Percentiles rank a stretch among this genome's conserved stretches.
Evolutionary conservation across 1,140 invertebrate genomes (phyloP).

Genomic region (Babylonia areolata): DNA sequence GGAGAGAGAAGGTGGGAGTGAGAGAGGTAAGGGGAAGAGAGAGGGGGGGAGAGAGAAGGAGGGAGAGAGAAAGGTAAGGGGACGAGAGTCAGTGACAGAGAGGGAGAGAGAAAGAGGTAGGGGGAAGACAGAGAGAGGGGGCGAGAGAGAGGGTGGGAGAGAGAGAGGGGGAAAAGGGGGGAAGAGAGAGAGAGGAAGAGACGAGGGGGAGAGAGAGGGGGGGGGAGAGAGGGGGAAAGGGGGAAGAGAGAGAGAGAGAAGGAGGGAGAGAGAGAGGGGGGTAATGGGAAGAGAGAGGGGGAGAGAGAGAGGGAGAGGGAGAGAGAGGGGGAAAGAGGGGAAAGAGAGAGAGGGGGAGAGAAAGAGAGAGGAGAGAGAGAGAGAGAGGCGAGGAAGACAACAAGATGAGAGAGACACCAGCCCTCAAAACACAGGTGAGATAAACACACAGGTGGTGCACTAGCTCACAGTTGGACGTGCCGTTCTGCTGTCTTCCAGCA

Average conservation of each 20-base stretch:
- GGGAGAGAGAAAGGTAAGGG: not conserved
- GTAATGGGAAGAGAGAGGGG: not conserved
- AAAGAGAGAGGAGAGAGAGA: not conserved
- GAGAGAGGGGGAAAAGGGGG: not conserved
- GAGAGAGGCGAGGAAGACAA: not conserved
- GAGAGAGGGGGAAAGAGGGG: not conserved
- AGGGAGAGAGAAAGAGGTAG: not conserved
- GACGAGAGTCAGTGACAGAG: conserved; percentile 17
- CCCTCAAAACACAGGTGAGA: too few species aligned
- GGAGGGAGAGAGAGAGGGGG: conserved; percentile 20
- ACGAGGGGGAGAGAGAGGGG: not conserved
- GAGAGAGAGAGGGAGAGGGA: not conserved
- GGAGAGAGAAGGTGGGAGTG: not conserved
- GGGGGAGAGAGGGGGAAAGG: not conserved
- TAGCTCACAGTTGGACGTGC: too few species aligned
- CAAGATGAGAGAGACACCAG: too few species aligned
- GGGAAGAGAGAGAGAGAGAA: not conserved
- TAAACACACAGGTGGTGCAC: too few species aligned
- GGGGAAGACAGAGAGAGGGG: conserved; percentile 11
- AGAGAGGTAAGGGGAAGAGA: not conserved
- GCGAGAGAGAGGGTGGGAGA: conserved; percentile 10
- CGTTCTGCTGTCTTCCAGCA: too few species aligned
- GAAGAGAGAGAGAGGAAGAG: conserved; percentile 18
- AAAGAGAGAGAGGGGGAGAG: not conserved
- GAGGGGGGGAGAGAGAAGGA: conserved; percentile 16